Base-by-base conservation (phyloP, 1,140 invertebrate genomes). In the Aphelenchoides besseyi region DNA sequence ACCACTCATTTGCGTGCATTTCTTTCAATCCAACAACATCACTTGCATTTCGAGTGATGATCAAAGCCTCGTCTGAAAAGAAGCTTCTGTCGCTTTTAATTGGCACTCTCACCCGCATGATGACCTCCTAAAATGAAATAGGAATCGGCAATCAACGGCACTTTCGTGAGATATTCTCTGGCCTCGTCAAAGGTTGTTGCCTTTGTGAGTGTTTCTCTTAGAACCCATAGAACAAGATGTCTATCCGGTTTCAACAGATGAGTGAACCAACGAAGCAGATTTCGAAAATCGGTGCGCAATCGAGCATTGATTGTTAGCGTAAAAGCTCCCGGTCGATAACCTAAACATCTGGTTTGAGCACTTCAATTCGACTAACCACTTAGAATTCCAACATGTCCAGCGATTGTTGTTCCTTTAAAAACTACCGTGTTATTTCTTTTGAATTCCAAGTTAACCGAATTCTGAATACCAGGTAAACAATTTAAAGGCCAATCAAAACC, bases 281-380 rank as follows among this genome's bases (percentile, higher is more conserved):
- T 72, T 23, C 23, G 3, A 33, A 72, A 29, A 59, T 88, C 86
- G 26, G 85, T 48, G 16, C 84, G 83, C 79, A 89, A 89, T 68
- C 88, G 77, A 75, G 89, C 88, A 82, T 89, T 86, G 69, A 88
- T 85, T 1, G 87, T 84, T 16, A 89, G 67, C n/a, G 87, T 86
- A 72, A 89, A 88, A 3, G 76, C 71, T 59, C 69, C 36, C 30
- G 81, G 84, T 48, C 41, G 41, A 23, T 48, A 48, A 48, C 41
- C 41, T 48, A 48, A 23, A 48, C 12, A 12, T 12, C 12, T 48
- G 41, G 41, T 12, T n/a, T 48, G 41, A 48, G 41, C 41, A 48
- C 23, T 48, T 48, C 41, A 23, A 48, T 48, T 48, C 12, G 23
- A 48, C 41, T 23, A 12, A 48, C 41, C 41, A 23, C 12, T 16